Evolutionary conservation across 2,113 vertebrate species (phyloP).

Genomic region (Tychaedon coryphoeus): DNA sequence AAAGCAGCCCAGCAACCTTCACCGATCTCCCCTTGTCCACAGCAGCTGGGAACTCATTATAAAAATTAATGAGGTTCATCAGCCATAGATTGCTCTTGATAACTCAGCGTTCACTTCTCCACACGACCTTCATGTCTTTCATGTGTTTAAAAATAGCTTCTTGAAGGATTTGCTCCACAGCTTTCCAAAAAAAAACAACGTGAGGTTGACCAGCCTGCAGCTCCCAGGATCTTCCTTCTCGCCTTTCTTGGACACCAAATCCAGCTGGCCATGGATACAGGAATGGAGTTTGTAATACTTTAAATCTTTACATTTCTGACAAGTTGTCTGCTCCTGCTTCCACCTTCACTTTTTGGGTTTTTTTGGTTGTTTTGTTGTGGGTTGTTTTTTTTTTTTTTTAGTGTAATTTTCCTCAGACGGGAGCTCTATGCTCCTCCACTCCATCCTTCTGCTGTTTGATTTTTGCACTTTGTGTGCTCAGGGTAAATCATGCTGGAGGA

Average conservation of each 20-base stretch:
- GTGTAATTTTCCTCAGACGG: neutral
- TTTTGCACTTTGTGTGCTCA: neutral
- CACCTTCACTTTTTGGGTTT: neutral
- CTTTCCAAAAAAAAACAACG: neutral
- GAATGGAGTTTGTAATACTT: neutral
- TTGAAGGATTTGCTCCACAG: neutral
- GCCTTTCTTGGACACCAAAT: neutral
- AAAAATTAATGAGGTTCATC: neutral
- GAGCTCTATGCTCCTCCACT: neutral
- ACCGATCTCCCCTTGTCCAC: neutral
- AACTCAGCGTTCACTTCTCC: neutral
- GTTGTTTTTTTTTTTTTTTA: neutral
- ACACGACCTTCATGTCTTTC: neutral
- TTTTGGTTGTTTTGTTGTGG: too few species aligned
- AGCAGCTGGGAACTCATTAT: neutral
- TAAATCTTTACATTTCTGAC: neutral
- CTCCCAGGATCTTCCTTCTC: neutral
- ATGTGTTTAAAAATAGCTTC: neutral
- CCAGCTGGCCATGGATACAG: neutral
- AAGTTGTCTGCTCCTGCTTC: neutral
- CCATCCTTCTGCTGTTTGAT: neutral
- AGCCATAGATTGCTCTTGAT: neutral
- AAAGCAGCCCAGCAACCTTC: neutral
- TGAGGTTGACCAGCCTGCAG: neutral
- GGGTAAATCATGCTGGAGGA: neutral